A percentile compares a stretch with the other conserved stretches of the same genome.
Evolutionary conservation across 2,797 vertebrate genomes (phyloP).

Genomic region (Emydoidea blandingii): DNA sequence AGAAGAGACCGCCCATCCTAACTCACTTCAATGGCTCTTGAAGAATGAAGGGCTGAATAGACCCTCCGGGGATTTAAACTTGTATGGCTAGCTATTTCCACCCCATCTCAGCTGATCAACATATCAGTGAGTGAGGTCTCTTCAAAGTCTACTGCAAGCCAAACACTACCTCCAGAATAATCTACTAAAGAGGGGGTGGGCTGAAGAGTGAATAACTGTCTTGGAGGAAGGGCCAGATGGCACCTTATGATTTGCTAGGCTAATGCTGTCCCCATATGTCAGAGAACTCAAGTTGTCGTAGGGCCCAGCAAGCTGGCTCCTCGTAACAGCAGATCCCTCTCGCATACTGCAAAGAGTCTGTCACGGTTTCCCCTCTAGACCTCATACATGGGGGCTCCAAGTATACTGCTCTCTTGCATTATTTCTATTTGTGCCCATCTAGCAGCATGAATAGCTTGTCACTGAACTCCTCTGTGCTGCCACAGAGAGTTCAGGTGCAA

Average conservation of each 20-base stretch:
- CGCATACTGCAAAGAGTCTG: background rate
- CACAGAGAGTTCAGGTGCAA: background rate
- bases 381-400: background rate
- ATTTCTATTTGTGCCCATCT: background rate
- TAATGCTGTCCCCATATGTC: background rate
- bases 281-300: background rate
- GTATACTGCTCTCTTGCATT: background rate
- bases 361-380: background rate
- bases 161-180: background rate
- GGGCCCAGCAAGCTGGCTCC: background rate
- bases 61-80: background rate
- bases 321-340: background rate
- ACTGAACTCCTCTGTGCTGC: background rate
- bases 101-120: rapidly evolving
- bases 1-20: background rate
- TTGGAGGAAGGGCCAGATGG: background rate
- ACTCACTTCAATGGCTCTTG: background rate
- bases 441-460: background rate
- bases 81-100: background rate
- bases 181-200: background rate
- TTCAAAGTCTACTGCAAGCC: background rate
- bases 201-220: background rate
- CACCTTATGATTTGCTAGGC: background rate
- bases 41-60: background rate
- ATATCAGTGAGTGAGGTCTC: background rate